phyloP scores from a whole-genome alignment of 2,888 invertebrate genomes.

The Chrysotoxum bicinctum region DNA sequence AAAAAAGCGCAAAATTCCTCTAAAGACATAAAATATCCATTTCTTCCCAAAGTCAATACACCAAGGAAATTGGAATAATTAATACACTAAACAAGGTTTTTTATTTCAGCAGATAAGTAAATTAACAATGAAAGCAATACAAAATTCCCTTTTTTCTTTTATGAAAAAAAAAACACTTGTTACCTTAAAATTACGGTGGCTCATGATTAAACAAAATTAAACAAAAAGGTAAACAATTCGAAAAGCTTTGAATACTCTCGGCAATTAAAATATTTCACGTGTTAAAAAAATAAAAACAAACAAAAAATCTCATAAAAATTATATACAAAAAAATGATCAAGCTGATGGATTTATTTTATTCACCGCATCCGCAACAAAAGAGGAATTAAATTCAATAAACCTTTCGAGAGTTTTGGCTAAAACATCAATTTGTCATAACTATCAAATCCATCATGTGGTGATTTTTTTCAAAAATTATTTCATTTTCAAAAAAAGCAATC shows the following conservation, averaged over 20 bases:
- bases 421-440: conserved; percentile 11
- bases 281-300: conserved; percentile 1
- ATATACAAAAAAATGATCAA: background rate
- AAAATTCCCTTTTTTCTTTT: background rate
- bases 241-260: background rate
- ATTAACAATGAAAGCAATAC: conserved; percentile 7
- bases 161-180: background rate
- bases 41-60: background rate
- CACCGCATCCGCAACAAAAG: background rate
- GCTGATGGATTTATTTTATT: conserved; percentile 22
- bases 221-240: background rate
- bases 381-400: background rate
- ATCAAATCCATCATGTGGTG: background rate
- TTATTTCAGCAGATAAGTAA: background rate
- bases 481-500: background rate
- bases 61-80: conserved; percentile 1
- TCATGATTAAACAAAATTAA: conserved; percentile 3
- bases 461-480: background rate
- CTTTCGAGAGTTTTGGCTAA: background rate
- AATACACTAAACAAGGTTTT: conserved; percentile 14
- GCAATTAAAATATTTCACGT: conserved; percentile 7
- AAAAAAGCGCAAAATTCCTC: background rate
- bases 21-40: conserved; percentile 1
- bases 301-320: conserved; percentile 7
- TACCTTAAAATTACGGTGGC: background rate